Evolutionary conservation across 2,113 vertebrate species (phyloP), one percentile per base, ranked within the genome.

Genomic region (Puffinus mauretanicus): DNA sequence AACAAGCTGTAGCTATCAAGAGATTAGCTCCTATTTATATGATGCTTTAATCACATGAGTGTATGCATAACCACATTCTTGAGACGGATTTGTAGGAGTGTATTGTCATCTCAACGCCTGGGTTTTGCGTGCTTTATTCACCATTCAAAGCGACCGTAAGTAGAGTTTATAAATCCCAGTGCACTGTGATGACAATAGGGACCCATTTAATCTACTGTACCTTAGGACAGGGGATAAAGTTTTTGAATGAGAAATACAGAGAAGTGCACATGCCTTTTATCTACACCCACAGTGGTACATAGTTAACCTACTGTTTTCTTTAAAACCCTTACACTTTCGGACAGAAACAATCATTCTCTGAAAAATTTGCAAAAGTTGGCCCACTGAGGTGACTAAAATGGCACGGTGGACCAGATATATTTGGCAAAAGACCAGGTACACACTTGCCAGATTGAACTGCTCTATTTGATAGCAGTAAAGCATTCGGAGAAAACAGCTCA

Each of bases 21-120:
- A 97, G 91, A 97, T 85, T 84, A 79, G 78, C 95, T 98, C 91
- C 91, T 97, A 96, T 96, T 97, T 96, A 70, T 67, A 92, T 55
- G 96, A 96, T 80, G 93, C 97, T 97, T 93, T 94, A 97, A 94
- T 88, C 82, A 97, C 65, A 57, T 29, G 40, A 92, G 92, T 11
- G 60, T 94, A 85, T 89, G 91, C 81, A 94, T 82, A 86, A 94
- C 97, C 78, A 91, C 87, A 93, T 88, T 94, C 94, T 97, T 62
- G 89, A 97, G 95, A 93, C 9, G 5, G 73, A 86, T 83, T 54
- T 38, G 82, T 25, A 89, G 75, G 90, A 77, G 40, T 25, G 82
- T 38, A 54, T 55, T 72, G 79, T 95, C 95, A 86, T 19, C 89
- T 49, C 81, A 30, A 18, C 42, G 92, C 87, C 82, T 1, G 67